Conservation (phyloP, 2,888 invertebrate genomes). For the Ophion ventricosus region DNA sequence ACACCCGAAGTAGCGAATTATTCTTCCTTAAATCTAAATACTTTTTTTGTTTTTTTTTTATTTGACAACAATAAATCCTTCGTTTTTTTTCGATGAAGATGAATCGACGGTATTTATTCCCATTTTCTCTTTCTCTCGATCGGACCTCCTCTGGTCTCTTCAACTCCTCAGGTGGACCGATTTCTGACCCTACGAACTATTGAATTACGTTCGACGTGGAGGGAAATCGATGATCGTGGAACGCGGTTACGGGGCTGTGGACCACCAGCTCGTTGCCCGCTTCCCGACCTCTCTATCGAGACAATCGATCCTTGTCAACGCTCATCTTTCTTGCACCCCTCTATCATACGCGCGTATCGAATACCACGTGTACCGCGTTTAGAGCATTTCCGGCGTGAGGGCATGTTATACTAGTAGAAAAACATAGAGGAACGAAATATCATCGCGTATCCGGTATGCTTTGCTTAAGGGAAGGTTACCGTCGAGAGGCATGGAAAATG, state of each 20-base stretch:
- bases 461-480: too few species aligned
- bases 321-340: conserved; percentile 37
- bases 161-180: conserved; percentile 46
- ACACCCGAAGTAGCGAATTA: too few species aligned
- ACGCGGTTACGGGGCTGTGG: conserved; percentile 72
- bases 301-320: conserved; percentile 42
- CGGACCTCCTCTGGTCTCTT: conserved; percentile 64
- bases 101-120: conserved; percentile 2
- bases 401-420: neutral
- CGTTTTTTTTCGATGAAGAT: conserved; percentile 19
- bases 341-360: conserved; percentile 43
- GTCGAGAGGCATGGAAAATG: too few species aligned
- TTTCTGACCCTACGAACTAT: conserved; percentile 62
- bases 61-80: neutral
- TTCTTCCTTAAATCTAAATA: too few species aligned
- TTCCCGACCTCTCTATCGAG: conserved; percentile 26
- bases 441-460: too few species aligned
- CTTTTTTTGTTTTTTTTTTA: neutral
- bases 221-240: conserved; percentile 73
- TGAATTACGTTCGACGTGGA: conserved; percentile 65
- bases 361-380: conserved; percentile 46
- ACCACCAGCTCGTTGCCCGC: conserved; percentile 51
- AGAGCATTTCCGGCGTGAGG: neutral
- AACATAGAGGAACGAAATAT: neutral
- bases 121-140: conserved; percentile 4